Percentiles rank a stretch among this genome's conserved stretches.
Evolutionary conservation across 2,888 invertebrate genomes (phyloP).

Genomic region (Eristalis pertinax): DNA sequence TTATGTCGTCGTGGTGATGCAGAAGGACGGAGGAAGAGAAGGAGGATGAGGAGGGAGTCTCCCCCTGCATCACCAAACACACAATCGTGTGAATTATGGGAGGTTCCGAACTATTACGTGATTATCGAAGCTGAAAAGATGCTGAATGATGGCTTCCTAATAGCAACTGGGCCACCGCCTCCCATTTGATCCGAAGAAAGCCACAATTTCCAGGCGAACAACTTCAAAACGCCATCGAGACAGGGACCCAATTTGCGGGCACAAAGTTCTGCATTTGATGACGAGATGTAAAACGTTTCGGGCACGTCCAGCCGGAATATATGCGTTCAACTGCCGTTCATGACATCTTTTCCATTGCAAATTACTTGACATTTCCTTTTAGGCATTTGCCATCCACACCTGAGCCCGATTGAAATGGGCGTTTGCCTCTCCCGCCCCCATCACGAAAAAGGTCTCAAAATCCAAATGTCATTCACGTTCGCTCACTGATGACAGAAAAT

Average conservation of each 20-base stretch:
- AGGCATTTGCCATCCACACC: constrained; percentile 25
- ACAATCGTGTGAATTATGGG: neutral
- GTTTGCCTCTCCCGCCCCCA: neutral
- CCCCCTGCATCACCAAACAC: neutral
- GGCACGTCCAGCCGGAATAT: neutral
- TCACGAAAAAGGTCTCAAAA: constrained; percentile 1
- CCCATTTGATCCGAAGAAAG: constrained; percentile 3
- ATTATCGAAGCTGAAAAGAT: constrained; percentile 33
- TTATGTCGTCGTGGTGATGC: constrained; percentile 14
- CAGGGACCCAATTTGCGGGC: constrained; percentile 2
- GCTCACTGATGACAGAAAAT: constrained; percentile 67
- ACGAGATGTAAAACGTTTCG: neutral
- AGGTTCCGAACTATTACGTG: constrained; percentile 52
- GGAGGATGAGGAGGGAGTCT: neutral
- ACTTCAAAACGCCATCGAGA: neutral
- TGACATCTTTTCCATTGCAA: constrained; percentile 17
- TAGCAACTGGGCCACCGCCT: neutral
- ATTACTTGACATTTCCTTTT: constrained; percentile 48
- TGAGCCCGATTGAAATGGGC: constrained; percentile 24
- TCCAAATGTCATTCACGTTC: constrained; percentile 68
- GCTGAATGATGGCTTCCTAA: constrained; percentile 19
- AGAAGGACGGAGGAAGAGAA: too few relatives aligned
- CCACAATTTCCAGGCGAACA: constrained; percentile 12
- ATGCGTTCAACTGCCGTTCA: neutral
- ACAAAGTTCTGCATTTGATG: neutral